Evolutionary conservation across 2,113 vertebrate genomes (phyloP).

Genomic region (Leuciscus idus): DNA sequence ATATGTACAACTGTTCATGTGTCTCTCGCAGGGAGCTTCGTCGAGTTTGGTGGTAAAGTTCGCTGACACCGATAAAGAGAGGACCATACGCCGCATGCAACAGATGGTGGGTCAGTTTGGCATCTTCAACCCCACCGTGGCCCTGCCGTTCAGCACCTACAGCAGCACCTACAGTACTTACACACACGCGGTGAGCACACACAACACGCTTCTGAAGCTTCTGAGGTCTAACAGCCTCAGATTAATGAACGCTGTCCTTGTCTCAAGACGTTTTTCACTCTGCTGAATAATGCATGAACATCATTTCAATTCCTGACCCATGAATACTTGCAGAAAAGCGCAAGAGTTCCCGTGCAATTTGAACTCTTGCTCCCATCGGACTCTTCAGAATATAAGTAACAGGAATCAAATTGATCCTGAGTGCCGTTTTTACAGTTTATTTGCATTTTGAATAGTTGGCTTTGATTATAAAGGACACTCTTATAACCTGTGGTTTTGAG

Average conservation of each 20-base stretch:
- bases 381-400: neutral
- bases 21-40: constrained; percentile 57
- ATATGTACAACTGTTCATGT: neutral
- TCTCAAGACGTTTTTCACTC: constrained; percentile 20
- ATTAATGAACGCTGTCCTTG: constrained; percentile 37
- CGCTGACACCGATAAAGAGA: constrained; percentile 83
- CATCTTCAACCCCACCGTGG: constrained; percentile 78
- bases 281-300: constrained; percentile 57
- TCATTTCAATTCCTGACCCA: constrained; percentile 50
- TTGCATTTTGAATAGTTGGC: constrained; percentile 52
- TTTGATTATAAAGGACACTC: constrained; percentile 22
- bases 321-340: constrained; percentile 48
- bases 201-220: neutral
- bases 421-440: constrained; percentile 4
- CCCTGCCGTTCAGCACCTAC: constrained; percentile 73
- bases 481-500: neutral
- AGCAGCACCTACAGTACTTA: constrained; percentile 82
- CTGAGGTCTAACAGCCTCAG: neutral
- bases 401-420: constrained; percentile 19
- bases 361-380: constrained; percentile 46
- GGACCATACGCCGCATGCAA: constrained; percentile 84
- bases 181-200: constrained; percentile 77
- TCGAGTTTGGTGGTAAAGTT: constrained; percentile 87
- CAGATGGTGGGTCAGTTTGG: constrained; percentile 86
- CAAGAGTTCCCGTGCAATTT: constrained; percentile 49